Base-by-base conservation (phyloP, 1,140 invertebrate species). In the Micrasema minimum region DNA sequence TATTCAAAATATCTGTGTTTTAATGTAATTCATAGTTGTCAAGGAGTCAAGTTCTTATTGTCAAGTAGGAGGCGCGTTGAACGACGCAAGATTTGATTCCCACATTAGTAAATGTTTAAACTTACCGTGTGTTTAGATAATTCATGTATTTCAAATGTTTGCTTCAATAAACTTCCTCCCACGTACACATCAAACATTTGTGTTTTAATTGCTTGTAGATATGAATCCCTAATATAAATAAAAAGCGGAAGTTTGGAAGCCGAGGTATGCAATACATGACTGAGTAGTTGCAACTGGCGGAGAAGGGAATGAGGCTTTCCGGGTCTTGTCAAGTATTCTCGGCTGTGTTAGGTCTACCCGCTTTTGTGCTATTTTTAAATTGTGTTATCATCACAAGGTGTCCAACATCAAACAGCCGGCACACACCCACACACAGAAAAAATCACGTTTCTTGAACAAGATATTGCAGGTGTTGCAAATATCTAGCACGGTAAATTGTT, bases 341-440 rank as follows among this genome's bases (percentile, higher is more conserved):
- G 12, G 41, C 2, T 14, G 5, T 38, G 5, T 11, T 38, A 5
- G 5, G 5, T 11, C 2, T 14, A 2, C 41, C 26, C 23, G 12
- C 31, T 55, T 55, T 35, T 55, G 51, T 55, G 51, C 51, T 55
- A 55, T 55, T 55, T 55, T 55, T 55, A 55, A 55, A 55, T 55
- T 55, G 51, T 35, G 51, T 55, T 55, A 55, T 55, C 51, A 23
- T 43, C 46, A 50, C 46, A 16, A 55, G 11, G 51, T 55, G 51
- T 35, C n/a, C 46, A 18, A 2, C 51, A 55, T 55, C 51, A 23
- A 26, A 51, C 48, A 51, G n/a, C n/a, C n/a, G n/a, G n/a, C n/a
- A n/a, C n/a, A n/a, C n/a, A n/a, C n/a, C n/a, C n/a, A n/a, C n/a
- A n/a, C n/a, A n/a, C n/a, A n/a, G n/a, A n/a, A n/a, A n/a, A n/a